Base-by-base conservation (phyloP, 2,113 vertebrate genomes). In the Pelusios castaneus region DNA sequence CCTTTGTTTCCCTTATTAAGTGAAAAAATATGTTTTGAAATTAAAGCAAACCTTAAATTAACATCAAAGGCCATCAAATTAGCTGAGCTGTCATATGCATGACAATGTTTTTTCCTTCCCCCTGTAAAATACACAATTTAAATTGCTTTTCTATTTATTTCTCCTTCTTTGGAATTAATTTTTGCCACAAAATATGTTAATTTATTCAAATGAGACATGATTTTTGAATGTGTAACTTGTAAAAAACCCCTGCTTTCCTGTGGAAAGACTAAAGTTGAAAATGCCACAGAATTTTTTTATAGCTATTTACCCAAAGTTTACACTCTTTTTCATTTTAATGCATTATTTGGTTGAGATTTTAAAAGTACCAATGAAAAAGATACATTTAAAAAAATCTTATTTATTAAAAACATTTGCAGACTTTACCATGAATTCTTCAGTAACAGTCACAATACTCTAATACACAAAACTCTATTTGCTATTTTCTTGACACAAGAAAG, bases 1-100 rank as follows among this genome's bases (percentile, higher is more conserved):
- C 97, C 98, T 98, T 98, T 98, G 97, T 98, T 96, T 98, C 95
- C 96, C 96, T 97, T 98, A 98, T 98, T 98, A 98, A 98, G 97
- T 97, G 96, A 97, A 97, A 95, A 98, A 98, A 98, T 98, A 98
- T 98, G 97, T 98, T 98, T 98, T 97, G 96, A 98, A 98, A 98
- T 98, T 95, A 98, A 98, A 97, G 82, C 94, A 96, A 98, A 87
- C 92, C 96, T 95, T 96, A 97, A 97, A 97, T 98, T 98, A 97
- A 97, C 97, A 98, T 98, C 94, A 97, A 97, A 97, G 94, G 94
- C 85, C 88, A 93, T 98, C 97, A 97, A 96, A 98, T 98, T 97
- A 97, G 95, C 96, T 90, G 93, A 97, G 97, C 96, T 95, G 93
- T 92, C 96, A 94, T 89, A 82, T 27, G 55, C 96, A 96, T 97